A percentile compares a stretch with the other conserved stretches of the same genome.
Evolutionary conservation across 2,113 vertebrate species (phyloP).

Genomic region (Mesocricetus auratus): DNA sequence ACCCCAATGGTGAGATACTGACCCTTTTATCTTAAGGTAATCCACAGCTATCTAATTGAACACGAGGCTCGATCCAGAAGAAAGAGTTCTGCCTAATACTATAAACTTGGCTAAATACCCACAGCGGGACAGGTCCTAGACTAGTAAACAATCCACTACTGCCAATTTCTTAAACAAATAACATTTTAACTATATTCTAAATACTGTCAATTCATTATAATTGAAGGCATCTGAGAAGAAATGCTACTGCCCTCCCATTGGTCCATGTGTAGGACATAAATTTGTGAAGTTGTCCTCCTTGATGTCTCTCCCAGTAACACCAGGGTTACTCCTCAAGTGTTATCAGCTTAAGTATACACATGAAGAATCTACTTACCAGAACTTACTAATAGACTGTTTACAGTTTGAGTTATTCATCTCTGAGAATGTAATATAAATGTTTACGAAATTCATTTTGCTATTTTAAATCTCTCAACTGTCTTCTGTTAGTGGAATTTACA

Average conservation of each 20-base stretch:
- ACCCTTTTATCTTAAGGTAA: not conserved
- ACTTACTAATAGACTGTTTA: not conserved
- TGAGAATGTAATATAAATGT: too few relatives aligned
- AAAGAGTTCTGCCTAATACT: not conserved
- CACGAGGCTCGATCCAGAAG: not conserved
- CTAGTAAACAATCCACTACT: not conserved
- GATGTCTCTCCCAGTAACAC: not conserved
- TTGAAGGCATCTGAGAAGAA: not conserved
- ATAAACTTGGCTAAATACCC: not conserved
- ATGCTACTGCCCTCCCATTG: not conserved
- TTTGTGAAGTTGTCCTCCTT: not conserved
- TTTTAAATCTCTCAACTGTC: not conserved
- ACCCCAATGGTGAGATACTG: not conserved
- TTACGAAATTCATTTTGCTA: not conserved
- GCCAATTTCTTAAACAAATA: not conserved
- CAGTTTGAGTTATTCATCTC: not conserved
- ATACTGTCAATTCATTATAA: not conserved
- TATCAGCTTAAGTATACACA: not conserved
- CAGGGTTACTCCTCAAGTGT: not conserved
- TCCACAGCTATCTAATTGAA: not conserved
- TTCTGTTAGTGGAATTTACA: not conserved
- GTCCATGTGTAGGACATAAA: not conserved
- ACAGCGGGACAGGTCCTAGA: not conserved
- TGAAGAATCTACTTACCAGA: not conserved
- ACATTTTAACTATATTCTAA: not conserved